A percentile compares a stretch with the other conserved stretches of the same genome.
Evolutionary conservation across 2,797 vertebrate genomes (phyloP).

Genomic region (Danio aesculapii): DNA sequence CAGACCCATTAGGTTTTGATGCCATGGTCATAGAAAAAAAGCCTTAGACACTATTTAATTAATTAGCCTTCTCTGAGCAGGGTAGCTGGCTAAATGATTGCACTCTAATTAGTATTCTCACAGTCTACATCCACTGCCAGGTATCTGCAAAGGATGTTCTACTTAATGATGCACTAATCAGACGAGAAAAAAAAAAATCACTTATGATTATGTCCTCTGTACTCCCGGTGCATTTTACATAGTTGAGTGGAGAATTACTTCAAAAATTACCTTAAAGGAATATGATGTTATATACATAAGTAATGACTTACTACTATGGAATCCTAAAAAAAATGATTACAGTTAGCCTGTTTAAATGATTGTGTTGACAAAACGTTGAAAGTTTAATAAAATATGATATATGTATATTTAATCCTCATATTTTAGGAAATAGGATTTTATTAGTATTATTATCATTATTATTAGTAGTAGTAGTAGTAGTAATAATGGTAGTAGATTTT

Average conservation of each 20-base stretch:
- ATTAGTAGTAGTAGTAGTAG: no score
- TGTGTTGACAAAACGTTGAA: background rate
- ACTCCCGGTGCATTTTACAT: background rate
- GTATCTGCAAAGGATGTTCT: conserved; percentile 38
- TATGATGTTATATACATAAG: background rate
- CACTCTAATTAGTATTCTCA: conserved; percentile 48
- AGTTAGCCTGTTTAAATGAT: background rate
- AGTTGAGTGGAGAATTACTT: background rate
- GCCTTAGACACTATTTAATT: background rate
- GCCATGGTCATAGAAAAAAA: background rate
- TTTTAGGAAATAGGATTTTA: background rate
- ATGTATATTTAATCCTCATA: background rate
- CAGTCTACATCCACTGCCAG: conserved; percentile 32
- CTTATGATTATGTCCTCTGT: conserved; percentile 3
- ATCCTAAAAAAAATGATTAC: no score
- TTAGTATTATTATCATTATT: no score
- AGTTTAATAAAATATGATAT: no score
- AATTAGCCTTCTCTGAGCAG: conserved; percentile 17
- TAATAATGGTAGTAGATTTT: background rate
- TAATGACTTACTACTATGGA: no score
- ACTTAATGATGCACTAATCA: conserved; percentile 14
- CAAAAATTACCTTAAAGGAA: background rate
- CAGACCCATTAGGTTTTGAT: no score
- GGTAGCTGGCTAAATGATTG: conserved; percentile 27
- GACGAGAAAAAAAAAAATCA: background rate